Conservation (phyloP, 2,888 invertebrate species). For the Himalopsyche japonica region DNA sequence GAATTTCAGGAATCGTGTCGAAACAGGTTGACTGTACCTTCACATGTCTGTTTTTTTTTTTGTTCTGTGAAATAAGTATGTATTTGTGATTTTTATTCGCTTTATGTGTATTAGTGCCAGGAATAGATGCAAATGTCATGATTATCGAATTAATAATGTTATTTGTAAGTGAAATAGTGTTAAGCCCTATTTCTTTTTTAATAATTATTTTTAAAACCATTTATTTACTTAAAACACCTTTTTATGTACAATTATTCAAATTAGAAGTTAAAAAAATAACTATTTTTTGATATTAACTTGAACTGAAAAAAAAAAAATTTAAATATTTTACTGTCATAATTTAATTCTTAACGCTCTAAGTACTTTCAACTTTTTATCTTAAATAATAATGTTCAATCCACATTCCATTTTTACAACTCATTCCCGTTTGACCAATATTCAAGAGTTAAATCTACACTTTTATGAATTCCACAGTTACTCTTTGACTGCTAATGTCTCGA, state of each 20-base stretch:
- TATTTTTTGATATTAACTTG: background rate
- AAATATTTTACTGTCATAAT: too few relatives aligned
- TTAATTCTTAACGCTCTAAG: background rate
- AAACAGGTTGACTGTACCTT: background rate
- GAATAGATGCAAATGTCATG: background rate
- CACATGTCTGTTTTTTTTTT: background rate
- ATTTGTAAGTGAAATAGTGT: background rate
- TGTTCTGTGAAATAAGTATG: background rate
- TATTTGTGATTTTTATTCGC: background rate
- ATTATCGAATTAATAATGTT: background rate
- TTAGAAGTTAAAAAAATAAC: background rate
- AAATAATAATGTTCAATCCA: background rate
- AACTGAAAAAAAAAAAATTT: background rate
- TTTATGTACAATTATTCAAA: background rate
- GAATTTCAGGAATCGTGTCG: background rate
- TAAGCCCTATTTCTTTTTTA: background rate
- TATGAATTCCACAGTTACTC: too few relatives aligned
- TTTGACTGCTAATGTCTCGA: too few relatives aligned
- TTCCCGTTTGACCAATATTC: background rate
- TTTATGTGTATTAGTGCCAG: background rate
- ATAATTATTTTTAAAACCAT: background rate
- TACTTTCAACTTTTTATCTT: background rate
- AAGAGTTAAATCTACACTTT: too few relatives aligned
- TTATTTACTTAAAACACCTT: background rate
- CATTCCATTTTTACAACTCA: background rate